Base-by-base conservation (phyloP, 2,888 invertebrate genomes). In the Heliconius hortense region DNA sequence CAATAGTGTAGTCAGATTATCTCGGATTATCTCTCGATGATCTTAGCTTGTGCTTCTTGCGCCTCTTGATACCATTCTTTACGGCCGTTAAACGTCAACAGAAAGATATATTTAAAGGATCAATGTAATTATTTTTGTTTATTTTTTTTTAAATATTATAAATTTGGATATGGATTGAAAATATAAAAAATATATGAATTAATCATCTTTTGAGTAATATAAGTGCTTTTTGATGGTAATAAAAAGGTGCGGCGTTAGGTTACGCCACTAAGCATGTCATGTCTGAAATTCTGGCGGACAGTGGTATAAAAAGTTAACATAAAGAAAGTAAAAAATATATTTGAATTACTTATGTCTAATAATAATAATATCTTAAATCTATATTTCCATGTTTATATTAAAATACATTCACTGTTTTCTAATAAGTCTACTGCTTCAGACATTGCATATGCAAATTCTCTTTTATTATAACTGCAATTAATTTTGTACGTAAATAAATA, bases 81-180 rank as follows among this genome's bases (percentile, higher is more conserved):
- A 73, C 13, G 62, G n/a, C 60, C 62, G 31, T 76, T 60, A 77
- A 78, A 72, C 26, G 78, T 78, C 75, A 73, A 28, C 28, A 24
- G 31, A 21, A 74, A 63, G 56, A 69, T 69, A 53, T 68, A 69
- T 62, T 28, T 73, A 31, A 67, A 56, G 48, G 62, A 74, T 74
- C 62, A 69, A 56, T 63, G 62, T 63, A 63, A 74, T 74, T 74
- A 69, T 74, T 69, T 53, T 63, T 62, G 35, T 74, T 28, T 28
- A 26, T 62, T 48, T 39, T 39, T 31, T 64, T 35, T 53, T 11
- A 60, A 28, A 26, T 26, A 24, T 67, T 59, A 73, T 59, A 67
- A 24, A 15, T 59, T 48, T 48, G 18, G n/a, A n/a, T 48, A 31
- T 35, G 53, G n/a, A n/a, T 21, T 31, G 15, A n/a, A 53, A 68